Percentiles rank a stretch among this genome's conserved stretches.
These are phyloP conservation scores for Prinia subflava DNA, from an alignment of 2,113 vertebrate species.

Conservation along the genomic window DNA sequence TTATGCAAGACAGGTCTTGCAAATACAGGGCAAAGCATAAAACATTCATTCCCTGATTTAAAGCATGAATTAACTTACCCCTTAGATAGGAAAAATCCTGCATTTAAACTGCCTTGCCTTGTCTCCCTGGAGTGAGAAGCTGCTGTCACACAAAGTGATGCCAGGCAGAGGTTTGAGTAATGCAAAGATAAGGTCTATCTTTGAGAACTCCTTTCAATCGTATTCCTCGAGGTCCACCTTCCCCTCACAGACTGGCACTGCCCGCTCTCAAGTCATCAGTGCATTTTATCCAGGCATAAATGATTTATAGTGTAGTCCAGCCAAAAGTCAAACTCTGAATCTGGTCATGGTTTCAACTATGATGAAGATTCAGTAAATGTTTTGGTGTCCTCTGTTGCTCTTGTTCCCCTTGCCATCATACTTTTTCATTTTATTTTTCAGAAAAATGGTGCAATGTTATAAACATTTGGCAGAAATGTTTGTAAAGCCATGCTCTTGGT, in stretches of 20 bases:
- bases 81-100: neutral
- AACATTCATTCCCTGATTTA: neutral
- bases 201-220: neutral
- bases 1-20: neutral
- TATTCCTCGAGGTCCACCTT: neutral
- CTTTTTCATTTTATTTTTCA: neutral
- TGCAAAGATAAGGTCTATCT: neutral
- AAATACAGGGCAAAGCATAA: neutral
- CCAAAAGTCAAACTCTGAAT: neutral
- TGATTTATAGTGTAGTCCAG: neutral
- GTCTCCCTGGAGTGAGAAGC: neutral
- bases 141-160: neutral
- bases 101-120: neutral
- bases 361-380: neutral
- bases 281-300: neutral
- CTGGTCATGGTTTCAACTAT: neutral
- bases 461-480: neutral
- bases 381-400: neutral
- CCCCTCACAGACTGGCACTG: neutral
- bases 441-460: neutral
- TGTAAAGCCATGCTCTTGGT: neutral
- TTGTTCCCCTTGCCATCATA: neutral
- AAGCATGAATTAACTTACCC: neutral
- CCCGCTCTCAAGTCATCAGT: neutral
- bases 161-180: neutral